phyloP scores from a whole-genome alignment of 2,797 vertebrate species.

The Brachymystax lenok region DNA sequence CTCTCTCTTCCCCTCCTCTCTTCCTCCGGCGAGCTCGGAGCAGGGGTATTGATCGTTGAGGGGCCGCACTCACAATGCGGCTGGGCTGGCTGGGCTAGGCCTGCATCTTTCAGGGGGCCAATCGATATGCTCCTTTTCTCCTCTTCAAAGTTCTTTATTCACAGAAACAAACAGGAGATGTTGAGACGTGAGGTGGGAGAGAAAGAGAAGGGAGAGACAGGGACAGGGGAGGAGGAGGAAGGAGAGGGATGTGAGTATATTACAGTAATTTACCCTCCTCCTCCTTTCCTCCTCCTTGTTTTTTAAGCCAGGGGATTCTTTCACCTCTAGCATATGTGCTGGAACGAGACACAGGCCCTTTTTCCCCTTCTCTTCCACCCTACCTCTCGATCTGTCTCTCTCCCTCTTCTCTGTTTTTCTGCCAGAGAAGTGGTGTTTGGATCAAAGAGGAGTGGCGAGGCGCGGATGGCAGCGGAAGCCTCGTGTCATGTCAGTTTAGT shows the following conservation, averaged over 20 bases:
- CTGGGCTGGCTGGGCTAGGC: conserved; percentile 53
- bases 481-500: conserved; percentile 30
- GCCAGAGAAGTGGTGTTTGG: conserved; percentile 3
- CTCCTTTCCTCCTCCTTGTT: background rate
- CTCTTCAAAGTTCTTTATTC: conserved; percentile 76
- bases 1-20: background rate
- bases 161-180: conserved; percentile 64
- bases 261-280: background rate
- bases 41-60: conserved; percentile 62
- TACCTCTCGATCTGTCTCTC: background rate
- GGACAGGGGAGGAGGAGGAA: conserved; percentile 4
- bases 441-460: conserved; percentile 38
- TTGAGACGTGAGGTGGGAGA: conserved; percentile 42
- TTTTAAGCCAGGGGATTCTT: background rate
- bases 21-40: too few relatives aligned
- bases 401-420: conserved; percentile 7
- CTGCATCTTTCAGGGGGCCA: conserved; percentile 73
- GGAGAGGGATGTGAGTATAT: conserved; percentile 7
- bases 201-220: conserved; percentile 28
- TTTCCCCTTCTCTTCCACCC: too few relatives aligned
- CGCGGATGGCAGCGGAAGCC: conserved; percentile 13
- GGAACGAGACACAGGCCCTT: background rate
- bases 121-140: conserved; percentile 72
- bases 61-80: conserved; percentile 69
- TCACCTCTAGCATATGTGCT: background rate